Conservation (phyloP, 2,113 vertebrate genomes). For the Pelmatolapia mariae region DNA sequence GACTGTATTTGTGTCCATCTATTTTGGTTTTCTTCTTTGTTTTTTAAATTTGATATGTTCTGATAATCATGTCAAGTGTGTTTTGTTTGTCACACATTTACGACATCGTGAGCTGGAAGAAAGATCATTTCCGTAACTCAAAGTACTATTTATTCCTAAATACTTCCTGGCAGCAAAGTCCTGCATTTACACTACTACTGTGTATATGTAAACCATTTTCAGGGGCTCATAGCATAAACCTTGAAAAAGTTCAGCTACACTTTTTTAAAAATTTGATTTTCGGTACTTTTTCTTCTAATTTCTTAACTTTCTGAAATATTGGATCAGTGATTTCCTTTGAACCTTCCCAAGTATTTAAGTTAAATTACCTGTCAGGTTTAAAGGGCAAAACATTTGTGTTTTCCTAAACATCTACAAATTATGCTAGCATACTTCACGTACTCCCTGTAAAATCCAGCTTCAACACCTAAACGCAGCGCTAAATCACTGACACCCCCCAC, state of each 20-base stretch:
- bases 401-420: neutral
- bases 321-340: neutral
- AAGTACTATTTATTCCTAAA: neutral
- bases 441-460: neutral
- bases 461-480: neutral
- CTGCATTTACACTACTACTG: neutral
- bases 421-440: neutral
- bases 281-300: rapidly evolving
- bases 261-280: rapidly evolving
- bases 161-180: neutral
- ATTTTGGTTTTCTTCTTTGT: neutral
- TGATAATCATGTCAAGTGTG: neutral
- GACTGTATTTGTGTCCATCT: neutral
- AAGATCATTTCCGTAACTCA: neutral
- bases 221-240: neutral
- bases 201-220: neutral
- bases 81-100: neutral
- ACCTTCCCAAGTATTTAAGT: neutral
- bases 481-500: neutral
- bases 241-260: neutral
- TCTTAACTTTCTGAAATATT: neutral
- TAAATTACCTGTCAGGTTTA: neutral
- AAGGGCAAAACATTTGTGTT: neutral
- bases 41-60: neutral
- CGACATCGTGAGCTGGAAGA: rapidly evolving